phyloP scores from a whole-genome alignment of 2,888 invertebrate genomes.

The Venusia cambrica region DNA sequence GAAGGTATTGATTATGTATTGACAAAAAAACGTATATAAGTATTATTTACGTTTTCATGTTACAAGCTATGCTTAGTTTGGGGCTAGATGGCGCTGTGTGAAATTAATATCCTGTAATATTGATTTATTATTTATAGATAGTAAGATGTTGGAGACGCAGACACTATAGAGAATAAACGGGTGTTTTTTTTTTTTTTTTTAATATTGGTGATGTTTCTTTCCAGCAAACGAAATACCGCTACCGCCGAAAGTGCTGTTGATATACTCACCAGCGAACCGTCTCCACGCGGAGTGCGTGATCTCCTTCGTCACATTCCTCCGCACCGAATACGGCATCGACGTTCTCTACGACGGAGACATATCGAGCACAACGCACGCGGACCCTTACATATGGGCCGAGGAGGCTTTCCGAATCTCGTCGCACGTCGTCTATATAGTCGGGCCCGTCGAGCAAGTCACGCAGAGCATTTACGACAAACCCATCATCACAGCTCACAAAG shows the following conservation, averaged over 20 bases:
- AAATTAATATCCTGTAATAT: too few relatives aligned
- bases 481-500: conserved; percentile 53
- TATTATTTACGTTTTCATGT: too few relatives aligned
- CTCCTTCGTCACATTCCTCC: conserved; percentile 59
- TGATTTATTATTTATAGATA: too few relatives aligned
- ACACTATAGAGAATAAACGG: too few relatives aligned
- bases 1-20: too few relatives aligned
- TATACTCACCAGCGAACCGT: conserved; percentile 60
- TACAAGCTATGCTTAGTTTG: too few relatives aligned
- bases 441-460: conserved; percentile 56
- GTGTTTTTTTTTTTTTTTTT: too few relatives aligned
- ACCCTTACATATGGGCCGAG: conserved; percentile 65
- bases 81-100: too few relatives aligned
- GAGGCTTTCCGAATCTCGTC: conserved; percentile 56
- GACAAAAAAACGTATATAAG: too few relatives aligned
- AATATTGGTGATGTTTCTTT: conserved; percentile 7
- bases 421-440: conserved; percentile 62
- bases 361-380: conserved; percentile 50
- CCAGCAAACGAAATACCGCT: conserved; percentile 49
- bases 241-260: conserved; percentile 63
- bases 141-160: too few relatives aligned
- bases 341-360: conserved; percentile 67
- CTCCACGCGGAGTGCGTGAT: conserved; percentile 65
- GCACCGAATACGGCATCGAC: conserved; percentile 62
- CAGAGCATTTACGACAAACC: conserved; percentile 65